A percentile compares a stretch with the other conserved stretches of the same genome.
phyloP scores from a whole-genome alignment of 2,797 vertebrate species.

The Lerista edwardsae region DNA sequence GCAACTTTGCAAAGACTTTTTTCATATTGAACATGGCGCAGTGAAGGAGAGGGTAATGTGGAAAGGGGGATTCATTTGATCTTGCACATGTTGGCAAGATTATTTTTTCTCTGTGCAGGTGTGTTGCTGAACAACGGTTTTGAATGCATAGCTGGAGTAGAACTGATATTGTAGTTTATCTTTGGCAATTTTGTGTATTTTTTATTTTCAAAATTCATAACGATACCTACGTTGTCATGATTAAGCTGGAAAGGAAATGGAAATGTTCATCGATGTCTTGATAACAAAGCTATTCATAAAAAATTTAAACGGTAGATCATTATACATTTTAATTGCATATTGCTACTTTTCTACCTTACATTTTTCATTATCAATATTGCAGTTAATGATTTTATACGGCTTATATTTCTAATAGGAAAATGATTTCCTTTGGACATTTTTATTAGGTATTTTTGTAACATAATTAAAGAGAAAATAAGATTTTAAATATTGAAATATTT shows the following conservation, averaged over 20 bases:
- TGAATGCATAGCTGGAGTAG: not conserved
- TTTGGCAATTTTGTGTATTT: conserved; percentile 23
- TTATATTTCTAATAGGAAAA: not conserved
- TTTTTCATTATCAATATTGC: conserved; percentile 29
- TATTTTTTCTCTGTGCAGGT: not conserved
- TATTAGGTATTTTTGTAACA: not conserved
- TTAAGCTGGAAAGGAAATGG: conserved; percentile 14
- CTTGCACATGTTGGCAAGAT: not conserved
- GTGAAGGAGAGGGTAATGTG: not conserved
- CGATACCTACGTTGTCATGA: conserved; percentile 25
- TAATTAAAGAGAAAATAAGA: conserved; percentile 28
- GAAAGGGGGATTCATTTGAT: not conserved
- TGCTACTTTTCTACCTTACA: not conserved
- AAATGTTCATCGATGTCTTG: conserved; percentile 1
- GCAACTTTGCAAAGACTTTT: not conserved
- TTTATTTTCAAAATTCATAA: conserved; percentile 19
- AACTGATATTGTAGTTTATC: not conserved
- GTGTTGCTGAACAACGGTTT: not conserved
- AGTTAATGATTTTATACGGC: not conserved
- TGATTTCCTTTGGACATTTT: not conserved
- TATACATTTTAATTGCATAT: conserved; percentile 12
- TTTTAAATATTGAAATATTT: not conserved
- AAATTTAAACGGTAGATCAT: not conserved
- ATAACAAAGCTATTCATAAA: not conserved
- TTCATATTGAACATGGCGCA: not conserved